Conservation (phyloP, 1,140 invertebrate genomes). For the Araneus ventricosus region DNA sequence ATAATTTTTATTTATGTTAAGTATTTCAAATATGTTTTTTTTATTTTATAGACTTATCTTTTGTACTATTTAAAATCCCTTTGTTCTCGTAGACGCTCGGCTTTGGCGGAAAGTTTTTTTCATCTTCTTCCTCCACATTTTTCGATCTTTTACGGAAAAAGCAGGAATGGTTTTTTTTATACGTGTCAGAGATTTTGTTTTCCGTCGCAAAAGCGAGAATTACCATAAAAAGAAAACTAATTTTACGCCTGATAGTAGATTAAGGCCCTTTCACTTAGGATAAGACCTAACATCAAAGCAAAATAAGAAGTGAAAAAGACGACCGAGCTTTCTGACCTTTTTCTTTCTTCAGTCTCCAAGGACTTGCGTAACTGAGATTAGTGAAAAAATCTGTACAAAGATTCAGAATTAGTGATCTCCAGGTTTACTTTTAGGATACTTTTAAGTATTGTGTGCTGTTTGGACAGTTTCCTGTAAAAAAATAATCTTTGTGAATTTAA, state of each 20-base stretch:
- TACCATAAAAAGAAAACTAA: constrained; percentile 1
- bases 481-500: no score
- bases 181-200: neutral
- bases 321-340: neutral
- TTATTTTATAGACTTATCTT: no score
- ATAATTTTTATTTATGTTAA: no score
- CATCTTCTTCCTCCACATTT: neutral
- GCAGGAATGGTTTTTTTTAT: neutral
- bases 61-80: no score
- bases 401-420: neutral
- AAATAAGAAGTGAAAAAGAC: neutral
- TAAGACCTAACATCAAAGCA: neutral
- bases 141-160: neutral
- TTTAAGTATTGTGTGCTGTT: no score
- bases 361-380: neutral
- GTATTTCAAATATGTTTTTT: no score
- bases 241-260: constrained; percentile 6
- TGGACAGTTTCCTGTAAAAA: no score
- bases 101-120: neutral
- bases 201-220: neutral
- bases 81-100: no score
- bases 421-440: neutral
- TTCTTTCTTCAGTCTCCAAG: neutral
- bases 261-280: neutral
- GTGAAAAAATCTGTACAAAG: neutral